Evolutionary conservation across 1,140 invertebrate genomes (phyloP).

Genomic region (Himalopsyche phryganea): DNA sequence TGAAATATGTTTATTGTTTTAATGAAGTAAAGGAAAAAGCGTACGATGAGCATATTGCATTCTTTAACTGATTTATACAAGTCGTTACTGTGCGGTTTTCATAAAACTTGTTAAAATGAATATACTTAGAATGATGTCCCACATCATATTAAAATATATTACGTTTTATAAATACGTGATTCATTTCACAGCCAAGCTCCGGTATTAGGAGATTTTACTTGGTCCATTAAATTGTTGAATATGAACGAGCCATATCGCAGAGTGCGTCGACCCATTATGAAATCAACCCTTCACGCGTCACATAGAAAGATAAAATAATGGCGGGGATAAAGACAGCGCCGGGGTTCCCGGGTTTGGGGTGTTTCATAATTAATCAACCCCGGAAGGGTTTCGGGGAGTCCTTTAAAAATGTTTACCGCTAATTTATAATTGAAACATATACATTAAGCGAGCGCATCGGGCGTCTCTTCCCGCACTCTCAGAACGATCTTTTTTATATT

Average conservation of each 20-base stretch:
- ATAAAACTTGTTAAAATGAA: too few relatives aligned
- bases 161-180: too few relatives aligned
- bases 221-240: too few relatives aligned
- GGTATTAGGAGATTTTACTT: too few relatives aligned
- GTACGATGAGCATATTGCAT: too few relatives aligned
- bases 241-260: neutral
- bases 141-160: too few relatives aligned
- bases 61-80: too few relatives aligned
- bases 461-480: neutral
- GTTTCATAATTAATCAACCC: conserved; percentile 34
- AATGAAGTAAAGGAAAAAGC: too few relatives aligned
- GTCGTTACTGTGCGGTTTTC: too few relatives aligned
- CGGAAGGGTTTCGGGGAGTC: conserved; percentile 26
- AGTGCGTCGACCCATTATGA: conserved; percentile 23
- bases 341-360: conserved; percentile 10
- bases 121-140: too few relatives aligned
- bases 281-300: conserved; percentile 25
- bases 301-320: conserved; percentile 31
- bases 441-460: conserved; percentile 12
- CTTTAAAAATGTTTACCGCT: conserved; percentile 33
- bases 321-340: conserved; percentile 26
- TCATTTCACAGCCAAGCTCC: too few relatives aligned
- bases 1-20: too few relatives aligned
- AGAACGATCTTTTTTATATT: neutral
- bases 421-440: conserved; percentile 33